Evolutionary conservation across 2,113 vertebrate genomes (phyloP).

Genomic region (Ophthalmolycus amberensis): DNA sequence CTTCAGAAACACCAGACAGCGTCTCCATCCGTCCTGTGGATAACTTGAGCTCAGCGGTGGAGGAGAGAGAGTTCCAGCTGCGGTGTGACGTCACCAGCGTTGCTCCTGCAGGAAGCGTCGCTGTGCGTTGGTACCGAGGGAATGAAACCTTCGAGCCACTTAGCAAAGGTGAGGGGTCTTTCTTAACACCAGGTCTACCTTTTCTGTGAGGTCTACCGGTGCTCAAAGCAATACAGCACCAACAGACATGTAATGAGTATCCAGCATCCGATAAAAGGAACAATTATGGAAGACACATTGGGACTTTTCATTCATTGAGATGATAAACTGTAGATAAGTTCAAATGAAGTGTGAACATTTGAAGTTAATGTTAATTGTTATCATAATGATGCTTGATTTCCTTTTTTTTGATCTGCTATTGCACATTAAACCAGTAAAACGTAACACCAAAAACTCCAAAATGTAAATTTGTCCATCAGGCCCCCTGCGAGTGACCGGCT

Average conservation of each 20-base stretch:
- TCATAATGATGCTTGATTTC: not conserved
- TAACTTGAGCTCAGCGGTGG: conserved; percentile 32
- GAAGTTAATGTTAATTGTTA: not conserved
- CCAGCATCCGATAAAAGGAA: not conserved
- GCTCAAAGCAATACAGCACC: not conserved
- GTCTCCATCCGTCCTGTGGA: conserved; percentile 47
- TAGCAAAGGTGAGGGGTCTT: conserved; percentile 25
- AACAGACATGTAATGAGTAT: not conserved
- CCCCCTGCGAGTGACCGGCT: conserved; percentile 16
- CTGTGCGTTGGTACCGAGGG: conserved; percentile 69
- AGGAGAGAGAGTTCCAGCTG: conserved; percentile 62
- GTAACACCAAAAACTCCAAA: too few relatives aligned
- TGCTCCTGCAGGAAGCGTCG: conserved; percentile 68
- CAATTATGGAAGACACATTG: not conserved
- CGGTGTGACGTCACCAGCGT: conserved; percentile 74
- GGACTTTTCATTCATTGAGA: not conserved
- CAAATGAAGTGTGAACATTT: not conserved
- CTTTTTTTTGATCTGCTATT: too few relatives aligned
- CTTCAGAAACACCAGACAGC: conserved; percentile 73
- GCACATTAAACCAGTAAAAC: too few relatives aligned
- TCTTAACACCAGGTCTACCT: not conserved
- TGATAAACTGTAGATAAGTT: not conserved
- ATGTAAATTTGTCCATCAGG: conserved; percentile 19
- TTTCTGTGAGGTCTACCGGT: not conserved
- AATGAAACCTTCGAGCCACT: not conserved